A percentile compares a stretch with the other conserved stretches of the same genome.
Conservation (phyloP, 2,888 invertebrate genomes). For the Watsonalla binaria region DNA sequence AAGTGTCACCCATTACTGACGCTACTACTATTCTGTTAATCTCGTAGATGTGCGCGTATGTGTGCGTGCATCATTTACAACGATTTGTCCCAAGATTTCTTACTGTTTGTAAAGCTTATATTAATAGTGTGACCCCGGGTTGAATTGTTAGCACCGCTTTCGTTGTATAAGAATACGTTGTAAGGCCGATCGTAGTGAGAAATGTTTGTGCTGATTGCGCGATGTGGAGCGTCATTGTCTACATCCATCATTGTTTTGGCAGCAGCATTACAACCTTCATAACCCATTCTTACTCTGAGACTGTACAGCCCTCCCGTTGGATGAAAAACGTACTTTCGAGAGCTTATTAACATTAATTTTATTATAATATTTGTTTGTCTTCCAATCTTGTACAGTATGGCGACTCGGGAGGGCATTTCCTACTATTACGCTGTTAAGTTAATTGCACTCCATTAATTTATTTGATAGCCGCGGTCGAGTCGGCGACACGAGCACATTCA, state of each 20-base stretch:
- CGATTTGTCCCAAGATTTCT: too few relatives aligned
- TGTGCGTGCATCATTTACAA: too few relatives aligned
- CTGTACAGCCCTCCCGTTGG: slow-evolving; percentile 48
- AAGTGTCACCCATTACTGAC: too few relatives aligned
- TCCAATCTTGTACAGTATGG: slow-evolving; percentile 53
- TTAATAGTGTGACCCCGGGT: too few relatives aligned
- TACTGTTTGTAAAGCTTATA: too few relatives aligned
- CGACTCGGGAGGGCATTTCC: slow-evolving; percentile 68
- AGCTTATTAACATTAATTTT: slow-evolving; percentile 30
- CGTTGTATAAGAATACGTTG: neutral
- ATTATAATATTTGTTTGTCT: slow-evolving; percentile 43
- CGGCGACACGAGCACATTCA: slow-evolving; percentile 11
- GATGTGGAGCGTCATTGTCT: neutral
- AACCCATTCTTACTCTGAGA: slow-evolving; percentile 39
- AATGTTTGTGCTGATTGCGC: neutral
- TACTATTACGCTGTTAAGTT: slow-evolving; percentile 69
- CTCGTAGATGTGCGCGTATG: too few relatives aligned
- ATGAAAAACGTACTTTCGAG: slow-evolving; percentile 22
- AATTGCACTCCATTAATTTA: slow-evolving; percentile 64
- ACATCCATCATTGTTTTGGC: slow-evolving; percentile 27
- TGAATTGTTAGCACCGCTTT: neutral
- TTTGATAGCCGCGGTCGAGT: slow-evolving; percentile 28
- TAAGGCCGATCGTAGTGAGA: neutral
- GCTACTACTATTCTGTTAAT: too few relatives aligned
- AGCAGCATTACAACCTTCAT: slow-evolving; percentile 36